Evolutionary conservation across 2,797 vertebrate genomes (phyloP).

Genomic region (Coluber constrictor): DNA sequence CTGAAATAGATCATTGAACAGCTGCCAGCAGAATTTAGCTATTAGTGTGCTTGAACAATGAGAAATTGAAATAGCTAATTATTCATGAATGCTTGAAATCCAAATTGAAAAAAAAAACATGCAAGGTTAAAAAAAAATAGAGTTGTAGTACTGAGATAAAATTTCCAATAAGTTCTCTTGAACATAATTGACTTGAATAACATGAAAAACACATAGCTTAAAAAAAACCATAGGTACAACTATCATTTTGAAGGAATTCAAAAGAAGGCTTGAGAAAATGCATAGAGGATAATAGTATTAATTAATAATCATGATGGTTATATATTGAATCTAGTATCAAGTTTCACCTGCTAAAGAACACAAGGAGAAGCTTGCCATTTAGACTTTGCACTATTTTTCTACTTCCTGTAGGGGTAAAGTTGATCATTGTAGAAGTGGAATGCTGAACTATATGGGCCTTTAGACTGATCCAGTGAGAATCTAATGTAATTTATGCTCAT

Average conservation of each 20-base stretch:
- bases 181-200: not conserved
- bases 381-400: not conserved
- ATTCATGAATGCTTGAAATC: not conserved
- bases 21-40: slow-evolving; percentile 24
- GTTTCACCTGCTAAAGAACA: not conserved
- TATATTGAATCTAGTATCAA: not conserved
- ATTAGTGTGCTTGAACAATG: slow-evolving; percentile 30
- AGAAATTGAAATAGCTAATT: not conserved
- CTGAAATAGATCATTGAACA: slow-evolving; percentile 22
- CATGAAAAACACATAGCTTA: not conserved
- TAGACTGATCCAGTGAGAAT: not conserved
- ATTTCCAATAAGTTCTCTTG: not conserved
- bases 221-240: not conserved
- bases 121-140: not conserved
- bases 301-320: not conserved
- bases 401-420: not conserved
- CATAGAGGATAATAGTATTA: not conserved
- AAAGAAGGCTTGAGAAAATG: not conserved
- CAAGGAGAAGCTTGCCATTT: not conserved
- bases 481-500: not conserved
- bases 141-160: not conserved
- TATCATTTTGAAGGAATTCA: too few species aligned
- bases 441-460: not conserved
- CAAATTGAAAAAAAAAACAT: not conserved
- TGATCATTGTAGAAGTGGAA: not conserved